These are phyloP conservation scores for Borostomias antarcticus DNA, from an alignment of 2,797 vertebrate species.

Conservation along the genomic window DNA sequence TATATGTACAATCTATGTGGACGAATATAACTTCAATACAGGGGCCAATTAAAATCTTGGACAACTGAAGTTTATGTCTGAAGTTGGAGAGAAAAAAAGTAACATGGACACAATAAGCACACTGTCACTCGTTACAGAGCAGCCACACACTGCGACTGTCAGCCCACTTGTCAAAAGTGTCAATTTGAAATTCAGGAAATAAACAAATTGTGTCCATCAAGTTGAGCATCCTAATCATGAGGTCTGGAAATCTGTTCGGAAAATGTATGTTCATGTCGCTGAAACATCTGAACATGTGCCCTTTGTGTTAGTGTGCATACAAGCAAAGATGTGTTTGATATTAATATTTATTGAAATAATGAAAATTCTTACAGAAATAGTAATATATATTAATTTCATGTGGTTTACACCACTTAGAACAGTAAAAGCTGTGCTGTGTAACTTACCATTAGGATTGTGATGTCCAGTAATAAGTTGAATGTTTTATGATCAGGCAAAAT, in stretches of 20 bases:
- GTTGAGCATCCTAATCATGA: background rate
- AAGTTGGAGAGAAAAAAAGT: constrained; percentile 24
- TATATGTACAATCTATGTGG: constrained; percentile 48
- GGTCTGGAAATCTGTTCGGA: background rate
- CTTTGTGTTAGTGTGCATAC: background rate
- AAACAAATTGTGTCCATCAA: background rate
- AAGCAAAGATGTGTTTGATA: constrained; percentile 40
- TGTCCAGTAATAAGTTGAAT: background rate
- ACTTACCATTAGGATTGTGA: background rate
- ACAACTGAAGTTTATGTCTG: constrained; percentile 23
- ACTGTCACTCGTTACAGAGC: constrained; percentile 55
- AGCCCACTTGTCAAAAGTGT: constrained; percentile 33
- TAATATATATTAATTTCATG: constrained; percentile 46
- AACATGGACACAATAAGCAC: constrained; percentile 62
- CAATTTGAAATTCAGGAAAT: constrained; percentile 6
- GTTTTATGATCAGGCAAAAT: background rate
- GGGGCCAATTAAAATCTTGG: constrained; percentile 59
- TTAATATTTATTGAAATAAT: constrained; percentile 71
- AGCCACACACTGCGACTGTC: constrained; percentile 42
- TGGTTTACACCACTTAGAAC: constrained; percentile 49
- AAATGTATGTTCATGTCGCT: background rate
- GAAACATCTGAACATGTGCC: background rate
- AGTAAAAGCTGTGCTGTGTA: constrained; percentile 62
- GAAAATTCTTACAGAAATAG: constrained; percentile 65
- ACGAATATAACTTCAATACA: constrained; percentile 40